Evolutionary conservation across 2,113 vertebrate genomes (phyloP).

Genomic region (Ailurus styani): DNA sequence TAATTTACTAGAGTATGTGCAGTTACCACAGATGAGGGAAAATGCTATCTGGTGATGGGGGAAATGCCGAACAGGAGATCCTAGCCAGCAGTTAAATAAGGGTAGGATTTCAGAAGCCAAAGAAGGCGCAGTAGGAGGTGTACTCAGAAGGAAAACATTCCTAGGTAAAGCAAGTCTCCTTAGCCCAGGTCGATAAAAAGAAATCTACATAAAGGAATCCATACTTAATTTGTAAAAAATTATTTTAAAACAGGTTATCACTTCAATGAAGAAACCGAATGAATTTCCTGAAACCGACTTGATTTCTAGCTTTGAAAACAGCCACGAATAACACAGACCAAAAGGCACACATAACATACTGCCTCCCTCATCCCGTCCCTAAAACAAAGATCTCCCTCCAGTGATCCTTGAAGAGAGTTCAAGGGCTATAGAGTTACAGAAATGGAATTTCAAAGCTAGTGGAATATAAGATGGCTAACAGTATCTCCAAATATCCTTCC

Average conservation of each 20-base stretch:
- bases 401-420: not conserved
- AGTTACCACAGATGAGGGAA: constrained; percentile 33
- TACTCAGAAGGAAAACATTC: not conserved
- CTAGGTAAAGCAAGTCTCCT: not conserved
- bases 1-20: constrained; percentile 58
- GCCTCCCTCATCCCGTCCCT: not conserved
- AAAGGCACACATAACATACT: not conserved
- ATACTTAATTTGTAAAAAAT: not conserved
- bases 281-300: not conserved
- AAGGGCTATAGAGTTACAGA: not conserved
- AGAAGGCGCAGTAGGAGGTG: not conserved
- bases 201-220: not conserved
- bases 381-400: not conserved
- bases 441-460: not conserved
- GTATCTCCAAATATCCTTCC: not conserved
- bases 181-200: not conserved
- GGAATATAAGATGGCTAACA: not conserved
- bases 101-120: constrained; percentile 16
- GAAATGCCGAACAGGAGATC: not conserved
- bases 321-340: not conserved
- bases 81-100: constrained; percentile 29
- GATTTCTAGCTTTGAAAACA: not conserved
- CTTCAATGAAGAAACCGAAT: constrained; percentile 21
- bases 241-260: not conserved
- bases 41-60: not conserved